A percentile compares a stretch with the other conserved stretches of the same genome.
phyloP scores from a whole-genome alignment of 2,797 vertebrate genomes.

The Hipposideros larvatus region DNA sequence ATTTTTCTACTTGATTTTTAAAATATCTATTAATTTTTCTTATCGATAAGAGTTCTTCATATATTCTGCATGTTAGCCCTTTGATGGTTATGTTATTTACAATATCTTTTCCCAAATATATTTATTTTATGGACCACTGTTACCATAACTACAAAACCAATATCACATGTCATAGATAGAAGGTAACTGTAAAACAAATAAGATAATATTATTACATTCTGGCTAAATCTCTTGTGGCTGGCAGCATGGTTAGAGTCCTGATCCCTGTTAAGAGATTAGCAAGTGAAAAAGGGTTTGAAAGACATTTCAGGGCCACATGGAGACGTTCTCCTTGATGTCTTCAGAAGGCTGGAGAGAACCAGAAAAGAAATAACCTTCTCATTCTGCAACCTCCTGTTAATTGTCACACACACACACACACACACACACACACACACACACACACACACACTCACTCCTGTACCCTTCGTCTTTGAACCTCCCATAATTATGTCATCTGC shows the following conservation, averaged over 20 bases:
- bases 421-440: too few relatives aligned
- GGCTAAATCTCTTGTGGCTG: neutral
- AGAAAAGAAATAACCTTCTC: neutral
- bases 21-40: constrained; percentile 8
- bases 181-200: neutral
- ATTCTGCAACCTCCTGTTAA: neutral
- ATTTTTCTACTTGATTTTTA: constrained; percentile 22
- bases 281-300: neutral
- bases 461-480: neutral
- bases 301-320: neutral
- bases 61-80: neutral
- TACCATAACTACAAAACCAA: neutral
- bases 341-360: constrained; percentile 1
- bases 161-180: neutral
- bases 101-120: neutral
- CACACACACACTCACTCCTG: too few relatives aligned
- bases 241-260: neutral
- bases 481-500: neutral
- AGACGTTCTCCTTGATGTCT: neutral
- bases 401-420: neutral
- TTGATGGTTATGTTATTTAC: neutral
- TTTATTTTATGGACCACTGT: neutral
- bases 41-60: neutral
- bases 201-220: neutral
- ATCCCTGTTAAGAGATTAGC: neutral